Evolutionary conservation across 2,888 invertebrate species (phyloP).

Genomic region (Limnephilus rhombicus): DNA sequence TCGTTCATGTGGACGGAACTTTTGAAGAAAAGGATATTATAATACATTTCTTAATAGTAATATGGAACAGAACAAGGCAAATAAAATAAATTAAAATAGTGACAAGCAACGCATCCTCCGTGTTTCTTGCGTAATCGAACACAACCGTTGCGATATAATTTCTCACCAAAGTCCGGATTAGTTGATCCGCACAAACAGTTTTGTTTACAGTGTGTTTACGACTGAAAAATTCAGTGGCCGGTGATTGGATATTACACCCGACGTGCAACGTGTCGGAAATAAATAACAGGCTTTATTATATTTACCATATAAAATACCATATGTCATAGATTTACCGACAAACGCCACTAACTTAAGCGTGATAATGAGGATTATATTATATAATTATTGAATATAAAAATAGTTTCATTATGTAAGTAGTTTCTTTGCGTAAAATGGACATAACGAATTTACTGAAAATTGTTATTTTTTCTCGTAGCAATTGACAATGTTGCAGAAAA

Average conservation of each 20-base stretch:
- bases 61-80: too few relatives aligned
- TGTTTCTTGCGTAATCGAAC: not conserved
- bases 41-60: too few relatives aligned
- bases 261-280: not conserved
- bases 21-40: too few relatives aligned
- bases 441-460: too few relatives aligned
- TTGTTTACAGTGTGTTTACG: constrained; percentile 33
- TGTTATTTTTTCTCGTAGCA: too few relatives aligned
- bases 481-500: too few relatives aligned
- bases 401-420: too few relatives aligned
- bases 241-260: constrained; percentile 3
- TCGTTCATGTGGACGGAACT: too few relatives aligned
- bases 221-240: constrained; percentile 11
- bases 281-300: not conserved
- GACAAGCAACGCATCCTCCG: not conserved
- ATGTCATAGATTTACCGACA: not conserved
- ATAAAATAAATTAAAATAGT: not conserved
- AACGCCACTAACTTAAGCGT: not conserved
- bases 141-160: constrained; percentile 20
- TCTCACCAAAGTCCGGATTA: not conserved
- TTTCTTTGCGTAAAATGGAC: too few relatives aligned
- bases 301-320: not conserved
- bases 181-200: constrained; percentile 34
- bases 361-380: too few relatives aligned
- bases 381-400: too few relatives aligned